phyloP scores from a whole-genome alignment of 2,797 vertebrate species.

The Cephalopachus bancanus region DNA sequence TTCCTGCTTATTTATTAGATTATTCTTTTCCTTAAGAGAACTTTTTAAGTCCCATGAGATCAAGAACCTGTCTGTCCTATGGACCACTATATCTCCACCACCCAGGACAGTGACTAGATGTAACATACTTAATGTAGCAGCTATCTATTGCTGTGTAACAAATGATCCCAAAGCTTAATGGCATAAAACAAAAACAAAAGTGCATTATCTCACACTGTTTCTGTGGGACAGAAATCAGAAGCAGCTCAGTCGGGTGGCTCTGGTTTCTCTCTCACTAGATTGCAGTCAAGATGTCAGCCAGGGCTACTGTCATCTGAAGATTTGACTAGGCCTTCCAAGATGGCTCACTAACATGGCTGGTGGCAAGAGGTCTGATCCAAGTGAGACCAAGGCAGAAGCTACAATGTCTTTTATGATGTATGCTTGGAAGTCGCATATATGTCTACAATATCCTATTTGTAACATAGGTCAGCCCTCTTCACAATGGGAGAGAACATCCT shows the following conservation, averaged over 20 bases:
- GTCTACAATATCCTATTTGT: not conserved
- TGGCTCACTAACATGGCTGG: not conserved
- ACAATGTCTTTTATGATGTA: not conserved
- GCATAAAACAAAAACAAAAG: not conserved
- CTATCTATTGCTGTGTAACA: conserved; percentile 22
- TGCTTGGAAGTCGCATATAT: not conserved
- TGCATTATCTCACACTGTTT: not conserved
- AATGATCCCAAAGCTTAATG: not conserved
- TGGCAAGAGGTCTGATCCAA: not conserved
- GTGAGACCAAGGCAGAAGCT: not conserved
- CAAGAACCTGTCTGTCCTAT: not conserved
- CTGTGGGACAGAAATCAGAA: not conserved
- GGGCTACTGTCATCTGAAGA: not conserved
- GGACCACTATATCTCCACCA: not conserved
- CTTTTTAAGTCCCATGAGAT: not conserved
- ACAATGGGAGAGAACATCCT: not conserved
- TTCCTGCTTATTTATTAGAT: not conserved
- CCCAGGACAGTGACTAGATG: not conserved
- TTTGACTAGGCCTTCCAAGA: not conserved
- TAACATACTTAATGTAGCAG: not conserved
- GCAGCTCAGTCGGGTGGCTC: not conserved
- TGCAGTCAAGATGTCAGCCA: not conserved
- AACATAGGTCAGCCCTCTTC: not conserved
- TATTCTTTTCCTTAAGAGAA: not conserved
- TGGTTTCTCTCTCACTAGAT: not conserved